Conservation (phyloP, 2,797 vertebrate genomes). For the Phalloptychus januarius region DNA sequence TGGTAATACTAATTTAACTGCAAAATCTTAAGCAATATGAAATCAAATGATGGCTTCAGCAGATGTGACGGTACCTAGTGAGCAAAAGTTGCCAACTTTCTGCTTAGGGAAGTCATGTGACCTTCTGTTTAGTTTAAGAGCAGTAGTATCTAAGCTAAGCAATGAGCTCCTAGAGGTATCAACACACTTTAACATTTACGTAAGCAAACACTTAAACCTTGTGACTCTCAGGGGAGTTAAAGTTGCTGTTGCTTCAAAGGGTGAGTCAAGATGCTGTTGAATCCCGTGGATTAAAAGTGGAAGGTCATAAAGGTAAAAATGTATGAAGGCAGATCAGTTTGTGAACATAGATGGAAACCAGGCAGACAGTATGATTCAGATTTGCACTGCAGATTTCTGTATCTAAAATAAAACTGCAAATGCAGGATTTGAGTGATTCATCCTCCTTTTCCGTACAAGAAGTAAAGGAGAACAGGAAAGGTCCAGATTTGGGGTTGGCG, state of each 20-base stretch:
- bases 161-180: neutral
- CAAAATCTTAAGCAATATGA: neutral
- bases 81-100: neutral
- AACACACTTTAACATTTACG: neutral
- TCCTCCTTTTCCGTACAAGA: neutral
- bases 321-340: neutral
- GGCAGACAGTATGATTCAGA: neutral
- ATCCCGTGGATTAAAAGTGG: neutral
- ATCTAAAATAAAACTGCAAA: neutral
- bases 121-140: neutral
- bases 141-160: neutral
- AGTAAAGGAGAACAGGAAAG: neutral
- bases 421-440: constrained; percentile 4
- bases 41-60: neutral
- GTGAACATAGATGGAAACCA: neutral
- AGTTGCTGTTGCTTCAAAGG: neutral
- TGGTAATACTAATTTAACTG: neutral
- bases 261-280: neutral
- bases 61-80: neutral
- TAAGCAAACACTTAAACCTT: neutral
- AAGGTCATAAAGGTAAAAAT: neutral
- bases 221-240: neutral
- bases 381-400: neutral
- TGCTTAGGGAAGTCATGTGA: neutral
- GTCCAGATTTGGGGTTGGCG: neutral